phyloP scores from a whole-genome alignment of 2,797 vertebrate species.

The Mus minutoides region DNA sequence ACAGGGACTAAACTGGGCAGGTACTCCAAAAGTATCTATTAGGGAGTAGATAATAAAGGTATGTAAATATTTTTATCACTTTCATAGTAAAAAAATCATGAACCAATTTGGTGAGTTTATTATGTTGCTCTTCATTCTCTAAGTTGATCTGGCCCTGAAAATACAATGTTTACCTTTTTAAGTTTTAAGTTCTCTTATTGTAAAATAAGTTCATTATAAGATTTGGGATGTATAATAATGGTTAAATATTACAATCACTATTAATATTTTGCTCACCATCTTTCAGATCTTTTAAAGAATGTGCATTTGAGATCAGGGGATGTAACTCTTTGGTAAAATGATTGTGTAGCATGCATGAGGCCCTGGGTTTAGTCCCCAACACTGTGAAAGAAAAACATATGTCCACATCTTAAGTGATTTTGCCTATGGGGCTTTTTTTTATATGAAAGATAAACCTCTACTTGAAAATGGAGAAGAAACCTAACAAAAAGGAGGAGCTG shows the following conservation, averaged over 20 bases:
- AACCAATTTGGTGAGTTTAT: neutral
- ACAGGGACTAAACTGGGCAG: neutral
- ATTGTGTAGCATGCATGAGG: neutral
- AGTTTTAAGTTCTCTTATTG: slow-evolving; percentile 34
- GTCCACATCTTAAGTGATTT: slow-evolving; percentile 63
- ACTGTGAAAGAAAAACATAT: neutral
- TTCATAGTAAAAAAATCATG: slow-evolving; percentile 7
- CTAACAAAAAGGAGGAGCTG: slow-evolving; percentile 99
- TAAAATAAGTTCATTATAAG: slow-evolving; percentile 47
- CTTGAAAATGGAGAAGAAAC: slow-evolving; percentile 99
- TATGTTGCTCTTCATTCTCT: slow-evolving; percentile 49
- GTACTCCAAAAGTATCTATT: neutral
- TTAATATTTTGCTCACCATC: slow-evolving; percentile 11
- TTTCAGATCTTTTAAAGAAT: slow-evolving; percentile 52
- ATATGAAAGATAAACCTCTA: slow-evolving; percentile 96
- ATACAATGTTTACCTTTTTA: slow-evolving; percentile 26
- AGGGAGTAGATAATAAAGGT: neutral
- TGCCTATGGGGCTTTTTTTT: neutral
- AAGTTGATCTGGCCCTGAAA: slow-evolving; percentile 22
- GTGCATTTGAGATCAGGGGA: neutral
- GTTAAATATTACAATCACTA: slow-evolving; percentile 39
- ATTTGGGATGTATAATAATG: slow-evolving; percentile 40
- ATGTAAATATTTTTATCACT: neutral
- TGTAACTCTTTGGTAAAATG: neutral
- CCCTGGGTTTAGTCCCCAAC: neutral